Evolutionary conservation across 2,888 invertebrate genomes (phyloP).

Genomic region (Rhorus exstirpatorius): DNA sequence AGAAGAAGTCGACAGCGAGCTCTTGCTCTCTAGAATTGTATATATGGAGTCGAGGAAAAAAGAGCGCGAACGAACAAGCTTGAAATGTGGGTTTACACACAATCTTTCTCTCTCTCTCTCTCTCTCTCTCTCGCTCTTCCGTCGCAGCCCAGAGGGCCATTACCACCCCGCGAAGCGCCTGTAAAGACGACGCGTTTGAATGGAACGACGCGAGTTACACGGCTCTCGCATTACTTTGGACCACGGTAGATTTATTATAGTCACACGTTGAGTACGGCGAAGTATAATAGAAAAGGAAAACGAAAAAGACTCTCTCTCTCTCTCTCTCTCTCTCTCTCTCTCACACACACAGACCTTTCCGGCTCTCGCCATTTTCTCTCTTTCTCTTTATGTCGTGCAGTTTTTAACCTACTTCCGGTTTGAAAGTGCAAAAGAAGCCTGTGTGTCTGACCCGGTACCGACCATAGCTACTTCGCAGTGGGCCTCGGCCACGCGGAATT

Average conservation of each 20-base stretch:
- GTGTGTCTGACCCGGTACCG: slow-evolving; percentile 57
- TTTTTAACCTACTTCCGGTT: slow-evolving; percentile 70
- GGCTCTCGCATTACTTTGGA: slow-evolving; percentile 79
- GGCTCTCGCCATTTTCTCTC: background rate
- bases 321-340: slow-evolving; percentile 10
- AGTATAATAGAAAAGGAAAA: slow-evolving; percentile 29
- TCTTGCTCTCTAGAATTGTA: slow-evolving; percentile 54
- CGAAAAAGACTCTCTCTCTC: slow-evolving; percentile 31
- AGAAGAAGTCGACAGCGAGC: slow-evolving; percentile 65
- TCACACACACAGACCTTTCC: no score
- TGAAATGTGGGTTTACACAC: slow-evolving; percentile 79
- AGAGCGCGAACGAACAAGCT: slow-evolving; percentile 73
- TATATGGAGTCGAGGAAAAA: slow-evolving; percentile 47
- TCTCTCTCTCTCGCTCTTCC: slow-evolving; percentile 20
- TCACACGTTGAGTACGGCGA: slow-evolving; percentile 53
- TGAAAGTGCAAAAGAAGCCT: slow-evolving; percentile 28
- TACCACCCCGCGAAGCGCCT: slow-evolving; percentile 77
- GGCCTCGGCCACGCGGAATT: slow-evolving; percentile 45
- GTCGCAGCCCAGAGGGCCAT: slow-evolving; percentile 76
- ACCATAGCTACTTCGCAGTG: slow-evolving; percentile 54
- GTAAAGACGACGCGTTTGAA: slow-evolving; percentile 80
- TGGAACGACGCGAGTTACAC: slow-evolving; percentile 77
- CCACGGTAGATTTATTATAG: slow-evolving; percentile 79
- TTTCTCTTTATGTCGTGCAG: slow-evolving; percentile 21
- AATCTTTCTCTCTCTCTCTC: slow-evolving; percentile 15